Evolutionary conservation across 2,113 vertebrate species (phyloP).

Genomic region (Corynorhinus townsendii): DNA sequence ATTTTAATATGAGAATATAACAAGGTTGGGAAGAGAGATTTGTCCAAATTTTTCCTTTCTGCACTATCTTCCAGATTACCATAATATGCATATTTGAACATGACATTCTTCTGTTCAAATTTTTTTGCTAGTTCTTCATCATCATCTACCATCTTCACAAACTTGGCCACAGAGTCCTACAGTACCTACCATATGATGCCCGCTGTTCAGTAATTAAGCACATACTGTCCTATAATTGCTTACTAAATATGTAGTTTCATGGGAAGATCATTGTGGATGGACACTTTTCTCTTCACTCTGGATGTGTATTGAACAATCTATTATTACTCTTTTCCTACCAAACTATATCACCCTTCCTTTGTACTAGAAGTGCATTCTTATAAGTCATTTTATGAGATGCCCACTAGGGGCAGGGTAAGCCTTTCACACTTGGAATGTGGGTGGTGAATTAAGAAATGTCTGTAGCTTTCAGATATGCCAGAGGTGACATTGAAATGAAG

Average conservation of each 20-base stretch:
- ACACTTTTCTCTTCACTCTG: background rate
- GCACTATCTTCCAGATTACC: background rate
- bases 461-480: background rate
- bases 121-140: background rate
- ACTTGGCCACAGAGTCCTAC: background rate
- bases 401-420: accelerated
- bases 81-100: background rate
- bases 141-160: background rate
- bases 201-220: background rate
- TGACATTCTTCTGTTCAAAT: background rate
- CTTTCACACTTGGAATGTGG: background rate
- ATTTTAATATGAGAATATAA: background rate
- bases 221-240: background rate
- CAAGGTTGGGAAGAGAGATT: background rate
- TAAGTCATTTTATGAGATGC: background rate
- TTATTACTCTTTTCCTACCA: background rate
- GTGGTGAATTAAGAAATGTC: background rate
- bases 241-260: background rate
- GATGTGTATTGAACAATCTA: background rate
- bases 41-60: background rate
- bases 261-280: background rate
- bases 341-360: background rate
- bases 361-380: background rate
- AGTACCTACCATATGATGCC: background rate
- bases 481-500: background rate